Percentiles rank a stretch among this genome's conserved stretches.
These are phyloP conservation scores for Carposina sasakii DNA, from an alignment of 1,140 invertebrate species.

Conservation along the genomic window DNA sequence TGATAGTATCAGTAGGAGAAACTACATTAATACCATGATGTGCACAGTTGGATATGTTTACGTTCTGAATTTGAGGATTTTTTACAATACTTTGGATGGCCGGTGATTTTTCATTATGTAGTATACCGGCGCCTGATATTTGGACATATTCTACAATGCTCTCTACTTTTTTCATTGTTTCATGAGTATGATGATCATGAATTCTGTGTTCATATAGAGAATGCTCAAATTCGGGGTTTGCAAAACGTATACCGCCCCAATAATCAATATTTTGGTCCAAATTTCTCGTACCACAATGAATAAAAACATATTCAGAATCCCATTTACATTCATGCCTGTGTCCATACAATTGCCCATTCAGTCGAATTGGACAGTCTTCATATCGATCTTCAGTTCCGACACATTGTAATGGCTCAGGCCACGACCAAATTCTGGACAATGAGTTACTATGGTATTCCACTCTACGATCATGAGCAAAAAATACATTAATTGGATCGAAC, in stretches of 20 bases:
- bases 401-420: constrained; percentile 93
- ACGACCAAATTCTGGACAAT: constrained; percentile 89
- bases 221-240: constrained; percentile 91
- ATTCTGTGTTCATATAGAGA: constrained; percentile 86
- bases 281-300: constrained; percentile 90
- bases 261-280: constrained; percentile 81
- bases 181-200: constrained; percentile 85
- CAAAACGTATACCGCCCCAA: constrained; percentile 97
- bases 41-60: constrained; percentile 89
- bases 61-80: constrained; percentile 85
- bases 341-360: constrained; percentile 92
- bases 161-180: constrained; percentile 77
- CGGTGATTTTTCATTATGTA: constrained; percentile 95
- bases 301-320: constrained; percentile 94
- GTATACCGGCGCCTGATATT: constrained; percentile 94
- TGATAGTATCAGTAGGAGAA: constrained; percentile 86
- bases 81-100: constrained; percentile 92
- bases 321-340: constrained; percentile 88
- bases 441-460: constrained; percentile 91
- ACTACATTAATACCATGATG: constrained; percentile 95
- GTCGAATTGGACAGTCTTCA: constrained; percentile 89
- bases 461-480: constrained; percentile 84
- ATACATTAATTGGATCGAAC: constrained; percentile 90
- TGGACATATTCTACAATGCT: constrained; percentile 88
- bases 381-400: constrained; percentile 88